Conservation (phyloP, 2,888 invertebrate genomes). For the Cecidostiba fungosa region DNA sequence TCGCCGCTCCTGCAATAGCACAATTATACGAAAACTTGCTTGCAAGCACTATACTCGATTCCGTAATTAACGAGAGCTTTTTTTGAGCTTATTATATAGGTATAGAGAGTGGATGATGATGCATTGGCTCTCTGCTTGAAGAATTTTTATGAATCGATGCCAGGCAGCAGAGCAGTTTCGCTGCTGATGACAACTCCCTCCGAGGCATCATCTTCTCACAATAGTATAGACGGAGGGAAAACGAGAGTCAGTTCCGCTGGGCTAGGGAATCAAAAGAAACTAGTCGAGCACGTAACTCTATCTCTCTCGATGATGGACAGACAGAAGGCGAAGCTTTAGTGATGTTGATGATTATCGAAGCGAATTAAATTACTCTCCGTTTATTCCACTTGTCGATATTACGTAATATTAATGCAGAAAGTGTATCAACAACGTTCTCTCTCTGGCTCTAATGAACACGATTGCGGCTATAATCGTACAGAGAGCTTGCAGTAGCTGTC, state of each 20-base stretch:
- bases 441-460: conserved; percentile 36
- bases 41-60: background rate
- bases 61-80: background rate
- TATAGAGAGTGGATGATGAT: background rate
- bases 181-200: conserved; percentile 42
- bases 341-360: too few species aligned
- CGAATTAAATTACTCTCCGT: too few species aligned
- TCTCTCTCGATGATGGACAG: background rate
- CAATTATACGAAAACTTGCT: background rate
- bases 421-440: too few species aligned
- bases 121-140: background rate
- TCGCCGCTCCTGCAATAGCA: too few species aligned
- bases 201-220: conserved; percentile 59
- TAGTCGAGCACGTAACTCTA: background rate
- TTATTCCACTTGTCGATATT: too few species aligned
- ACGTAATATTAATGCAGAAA: background rate
- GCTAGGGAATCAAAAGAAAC: background rate
- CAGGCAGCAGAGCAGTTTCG: background rate
- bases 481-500: too few species aligned
- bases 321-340: background rate
- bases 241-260: background rate
- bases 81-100: background rate
- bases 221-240: conserved; percentile 29
- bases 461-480: background rate
- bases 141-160: conserved; percentile 54